Evolutionary conservation across 2,888 invertebrate species (phyloP), one percentile per base, ranked within the genome.

Genomic region (Stenchaetothrips biformis): DNA sequence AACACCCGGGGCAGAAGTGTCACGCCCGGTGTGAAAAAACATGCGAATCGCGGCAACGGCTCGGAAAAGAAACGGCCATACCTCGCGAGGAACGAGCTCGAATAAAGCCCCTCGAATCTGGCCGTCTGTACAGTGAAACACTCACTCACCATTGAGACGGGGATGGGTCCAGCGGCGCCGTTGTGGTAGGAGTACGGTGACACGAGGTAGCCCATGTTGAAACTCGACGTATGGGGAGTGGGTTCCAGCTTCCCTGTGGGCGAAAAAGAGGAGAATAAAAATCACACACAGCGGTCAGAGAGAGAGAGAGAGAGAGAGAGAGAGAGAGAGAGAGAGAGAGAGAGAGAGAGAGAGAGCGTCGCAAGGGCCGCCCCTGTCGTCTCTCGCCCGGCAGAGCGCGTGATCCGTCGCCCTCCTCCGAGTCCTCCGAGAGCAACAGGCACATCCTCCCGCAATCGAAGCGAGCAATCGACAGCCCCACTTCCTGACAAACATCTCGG

Each of bases 121-220:
- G 8, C 7, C 49, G 49, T 11, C 16, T 53, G 53, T 85, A 84
- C 85, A 86, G 84, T 82, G 83, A 83, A 82, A 82, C 82, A 81
- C 82, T 59, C 79, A 81, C 94, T 93, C 87, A 95, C 95, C 95
- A 95, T 95, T 87, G 95, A 94, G 85, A 95, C 95, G 86, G 95
- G 95, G 85, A 95, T 90, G 86, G 92, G 91, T 87, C 94, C 94
- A 85, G 93, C 92, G 84, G 94, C 93, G 85, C 95, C 95, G 88
- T 95, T 95, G 87, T 95, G 92, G 90, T 95, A 95, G 84, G 94
- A 92, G 88, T 95, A 95, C 82, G 95, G 95, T 83, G 95, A 93
- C 88, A 95, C 94, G 87, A 95, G 92, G 90, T 96, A 96, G 86
- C 95, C 95, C 94, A 95, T 95, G 90, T 95, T 95, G 91, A 95